These are phyloP conservation scores for Todus mexicanus DNA, from an alignment of 2,797 vertebrate genomes.

Conservation along the genomic window DNA sequence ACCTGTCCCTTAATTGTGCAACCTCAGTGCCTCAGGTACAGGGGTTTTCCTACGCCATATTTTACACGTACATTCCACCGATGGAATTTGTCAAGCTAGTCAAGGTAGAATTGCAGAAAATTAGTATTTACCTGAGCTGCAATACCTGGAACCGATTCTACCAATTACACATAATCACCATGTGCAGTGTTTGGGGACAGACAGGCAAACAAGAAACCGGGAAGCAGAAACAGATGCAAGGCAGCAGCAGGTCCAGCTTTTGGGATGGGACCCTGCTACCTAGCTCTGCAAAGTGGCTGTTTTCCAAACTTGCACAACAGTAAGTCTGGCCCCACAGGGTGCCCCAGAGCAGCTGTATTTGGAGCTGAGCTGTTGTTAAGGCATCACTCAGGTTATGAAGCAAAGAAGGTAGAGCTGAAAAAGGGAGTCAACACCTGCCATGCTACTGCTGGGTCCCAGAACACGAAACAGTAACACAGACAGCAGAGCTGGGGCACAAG, in stretches of 20 bases:
- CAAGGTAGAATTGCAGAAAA: slow-evolving; percentile 15
- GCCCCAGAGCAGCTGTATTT: background rate
- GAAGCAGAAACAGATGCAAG: background rate
- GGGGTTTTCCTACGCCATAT: background rate
- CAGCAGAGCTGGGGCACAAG: background rate
- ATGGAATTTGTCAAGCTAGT: slow-evolving; percentile 2
- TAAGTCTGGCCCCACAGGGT: background rate
- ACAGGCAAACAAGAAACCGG: background rate
- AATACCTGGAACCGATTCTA: background rate
- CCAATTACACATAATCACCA: slow-evolving; percentile 28
- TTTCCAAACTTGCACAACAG: background rate
- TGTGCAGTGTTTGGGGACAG: background rate
- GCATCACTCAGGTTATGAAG: background rate
- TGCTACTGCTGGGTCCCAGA: background rate
- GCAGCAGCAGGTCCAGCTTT: background rate
- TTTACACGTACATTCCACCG: background rate
- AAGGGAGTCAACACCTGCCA: background rate
- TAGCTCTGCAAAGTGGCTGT: background rate
- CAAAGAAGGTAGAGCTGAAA: background rate
- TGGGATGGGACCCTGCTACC: background rate
- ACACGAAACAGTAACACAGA: background rate
- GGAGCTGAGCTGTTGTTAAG: background rate
- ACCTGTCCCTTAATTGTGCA: background rate
- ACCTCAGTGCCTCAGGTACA: background rate
- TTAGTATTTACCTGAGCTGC: slow-evolving; percentile 22